Percentiles rank a stretch among this genome's conserved stretches.
Evolutionary conservation across 1,140 invertebrate genomes (phyloP).

Genomic region (Aphaenogaster ashmeadi): DNA sequence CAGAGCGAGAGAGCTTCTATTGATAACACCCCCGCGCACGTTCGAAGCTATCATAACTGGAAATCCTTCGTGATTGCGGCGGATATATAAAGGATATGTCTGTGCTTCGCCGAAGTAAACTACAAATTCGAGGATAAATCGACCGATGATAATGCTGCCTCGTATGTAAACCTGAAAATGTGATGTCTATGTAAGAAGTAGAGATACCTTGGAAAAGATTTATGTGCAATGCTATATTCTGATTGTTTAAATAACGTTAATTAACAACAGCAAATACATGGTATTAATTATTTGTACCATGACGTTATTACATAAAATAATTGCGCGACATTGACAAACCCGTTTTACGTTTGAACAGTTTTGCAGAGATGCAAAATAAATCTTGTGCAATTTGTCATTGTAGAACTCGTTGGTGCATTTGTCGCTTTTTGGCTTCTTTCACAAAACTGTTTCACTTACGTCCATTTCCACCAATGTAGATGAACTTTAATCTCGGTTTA

Average conservation of each 20-base stretch:
- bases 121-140: conserved; percentile 58
- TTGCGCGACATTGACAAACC: background rate
- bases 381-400: background rate
- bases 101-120: conserved; percentile 47
- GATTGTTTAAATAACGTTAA: conserved; percentile 36
- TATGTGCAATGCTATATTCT: background rate
- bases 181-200: background rate
- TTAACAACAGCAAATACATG: background rate
- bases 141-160: conserved; percentile 23
- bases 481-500: too few relatives aligned
- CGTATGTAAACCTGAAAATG: conserved; percentile 16
- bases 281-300: background rate
- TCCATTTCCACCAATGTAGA: too few relatives aligned
- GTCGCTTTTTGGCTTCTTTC: background rate
- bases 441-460: background rate
- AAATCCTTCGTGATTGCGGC: conserved; percentile 63
- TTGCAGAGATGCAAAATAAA: background rate
- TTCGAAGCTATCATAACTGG: conserved; percentile 59
- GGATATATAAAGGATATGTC: conserved; percentile 55
- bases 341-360: background rate
- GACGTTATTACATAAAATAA: conserved; percentile 12
- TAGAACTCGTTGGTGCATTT: background rate
- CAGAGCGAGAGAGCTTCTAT: conserved; percentile 23
- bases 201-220: background rate
- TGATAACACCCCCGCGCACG: conserved; percentile 47